Conservation (phyloP, 2,113 vertebrate species). For the Cranoglanis bouderius region DNA sequence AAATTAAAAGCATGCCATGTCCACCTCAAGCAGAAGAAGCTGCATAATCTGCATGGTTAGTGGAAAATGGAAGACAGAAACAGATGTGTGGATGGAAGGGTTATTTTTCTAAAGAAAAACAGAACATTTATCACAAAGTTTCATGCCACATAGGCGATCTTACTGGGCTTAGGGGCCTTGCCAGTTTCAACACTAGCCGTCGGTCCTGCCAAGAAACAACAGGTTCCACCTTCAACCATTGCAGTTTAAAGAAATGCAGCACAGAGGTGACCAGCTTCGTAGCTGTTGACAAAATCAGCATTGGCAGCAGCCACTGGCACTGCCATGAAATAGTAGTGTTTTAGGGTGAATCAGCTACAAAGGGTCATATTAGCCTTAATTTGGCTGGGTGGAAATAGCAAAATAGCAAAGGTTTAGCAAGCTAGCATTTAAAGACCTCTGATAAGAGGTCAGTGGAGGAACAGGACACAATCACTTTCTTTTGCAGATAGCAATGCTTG, state of each 20-base stretch:
- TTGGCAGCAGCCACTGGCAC: slow-evolving; percentile 53
- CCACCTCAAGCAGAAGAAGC: slow-evolving; percentile 1
- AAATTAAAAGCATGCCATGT: slow-evolving; percentile 8
- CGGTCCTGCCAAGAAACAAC: slow-evolving; percentile 74
- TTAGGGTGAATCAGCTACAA: slow-evolving; percentile 48
- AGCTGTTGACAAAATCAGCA: neutral
- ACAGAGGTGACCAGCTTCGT: slow-evolving; percentile 34
- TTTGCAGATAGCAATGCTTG: neutral
- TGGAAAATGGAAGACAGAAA: neutral
- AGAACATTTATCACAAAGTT: slow-evolving; percentile 15
- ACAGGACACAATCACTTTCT: no score
- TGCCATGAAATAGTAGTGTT: slow-evolving; percentile 35
- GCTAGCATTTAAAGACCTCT: slow-evolving; percentile 42
- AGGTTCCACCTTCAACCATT: slow-evolving; percentile 64
- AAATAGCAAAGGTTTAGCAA: slow-evolving; percentile 40
- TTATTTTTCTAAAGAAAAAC: slow-evolving; percentile 21
- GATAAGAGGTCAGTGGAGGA: neutral
- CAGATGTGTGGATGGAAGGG: neutral
- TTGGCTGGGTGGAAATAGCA: neutral
- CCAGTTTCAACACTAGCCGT: slow-evolving; percentile 63
- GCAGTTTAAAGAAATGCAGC: slow-evolving; percentile 42
- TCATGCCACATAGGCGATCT: slow-evolving; percentile 68
- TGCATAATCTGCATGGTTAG: slow-evolving; percentile 27
- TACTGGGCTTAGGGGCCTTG: slow-evolving; percentile 70
- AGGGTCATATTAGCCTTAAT: neutral